Conservation (phyloP, 2,888 invertebrate species). For the Drosophila nr. fundita region DNA sequence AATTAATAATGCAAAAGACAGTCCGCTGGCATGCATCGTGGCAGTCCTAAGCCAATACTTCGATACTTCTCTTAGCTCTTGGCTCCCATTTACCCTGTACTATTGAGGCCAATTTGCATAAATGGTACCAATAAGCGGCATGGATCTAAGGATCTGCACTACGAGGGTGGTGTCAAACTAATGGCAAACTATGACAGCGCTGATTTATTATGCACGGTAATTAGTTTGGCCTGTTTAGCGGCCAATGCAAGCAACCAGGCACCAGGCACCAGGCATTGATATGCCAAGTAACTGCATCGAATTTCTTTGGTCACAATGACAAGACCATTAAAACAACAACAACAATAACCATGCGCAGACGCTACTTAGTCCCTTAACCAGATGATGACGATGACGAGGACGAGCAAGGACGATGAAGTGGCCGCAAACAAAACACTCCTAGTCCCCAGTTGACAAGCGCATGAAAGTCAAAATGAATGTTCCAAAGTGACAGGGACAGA, state of each 20-base stretch:
- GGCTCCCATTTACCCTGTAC: constrained; percentile 11
- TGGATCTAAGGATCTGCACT: constrained; percentile 14
- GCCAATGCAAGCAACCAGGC: constrained; percentile 27
- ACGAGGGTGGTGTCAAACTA: constrained; percentile 59
- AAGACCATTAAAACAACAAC: constrained; percentile 31
- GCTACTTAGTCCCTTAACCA: constrained; percentile 12
- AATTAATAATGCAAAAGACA: constrained; percentile 71
- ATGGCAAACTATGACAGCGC: constrained; percentile 74
- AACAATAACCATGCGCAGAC: constrained; percentile 24
- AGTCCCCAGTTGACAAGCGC: constrained; percentile 63
- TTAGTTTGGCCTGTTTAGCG: constrained; percentile 77
- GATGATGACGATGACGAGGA: constrained; percentile 31
- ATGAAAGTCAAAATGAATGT: constrained; percentile 72
- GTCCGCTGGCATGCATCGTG: constrained; percentile 27
- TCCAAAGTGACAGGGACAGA: constrained; percentile 53
- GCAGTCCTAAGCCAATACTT: constrained; percentile 16
- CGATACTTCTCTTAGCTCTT: constrained; percentile 12
- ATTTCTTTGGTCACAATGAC: constrained; percentile 53
- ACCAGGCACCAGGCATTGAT: constrained; percentile 19
- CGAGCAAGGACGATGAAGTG: constrained; percentile 41
- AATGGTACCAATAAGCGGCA: constrained; percentile 55
- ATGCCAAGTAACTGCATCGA: constrained; percentile 65
- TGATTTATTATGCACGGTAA: constrained; percentile 77
- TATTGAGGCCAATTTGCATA: constrained; percentile 71
- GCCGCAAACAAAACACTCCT: constrained; percentile 65